Conservation (phyloP, 1,140 invertebrate genomes). For the Caenorhabditis brenneri region DNA sequence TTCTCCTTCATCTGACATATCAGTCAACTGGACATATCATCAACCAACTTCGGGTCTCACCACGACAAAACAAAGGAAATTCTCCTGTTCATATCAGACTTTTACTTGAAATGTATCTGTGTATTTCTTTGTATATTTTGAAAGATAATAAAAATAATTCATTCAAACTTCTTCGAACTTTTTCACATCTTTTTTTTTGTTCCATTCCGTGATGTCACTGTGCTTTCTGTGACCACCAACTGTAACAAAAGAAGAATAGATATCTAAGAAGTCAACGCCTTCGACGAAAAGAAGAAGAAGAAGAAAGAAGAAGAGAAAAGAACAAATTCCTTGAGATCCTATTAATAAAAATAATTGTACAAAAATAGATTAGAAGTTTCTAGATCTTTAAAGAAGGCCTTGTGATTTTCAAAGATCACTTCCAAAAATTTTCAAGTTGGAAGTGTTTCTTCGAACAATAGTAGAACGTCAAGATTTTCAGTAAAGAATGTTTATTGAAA, state of each 20-base stretch:
- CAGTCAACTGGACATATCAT: neutral
- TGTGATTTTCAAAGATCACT: conserved; percentile 5
- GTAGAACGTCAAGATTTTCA: too few relatives aligned
- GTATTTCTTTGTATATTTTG: conserved; percentile 32
- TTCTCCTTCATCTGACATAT: neutral
- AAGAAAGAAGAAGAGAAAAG: neutral
- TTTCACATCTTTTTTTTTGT: neutral
- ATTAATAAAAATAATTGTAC: neutral
- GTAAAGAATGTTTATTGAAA: too few relatives aligned
- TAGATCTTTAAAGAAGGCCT: neutral
- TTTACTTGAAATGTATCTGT: conserved; percentile 20
- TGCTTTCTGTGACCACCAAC: neutral
- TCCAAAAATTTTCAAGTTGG: too few relatives aligned
- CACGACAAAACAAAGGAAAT: neutral
- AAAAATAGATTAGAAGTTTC: neutral
- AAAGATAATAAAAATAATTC: neutral
- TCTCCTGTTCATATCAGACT: conserved; percentile 3
- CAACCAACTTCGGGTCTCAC: neutral
- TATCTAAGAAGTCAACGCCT: neutral
- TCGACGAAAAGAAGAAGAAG: neutral
- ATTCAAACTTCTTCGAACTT: neutral
- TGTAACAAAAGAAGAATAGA: conserved; percentile 8
- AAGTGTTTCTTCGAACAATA: too few relatives aligned
- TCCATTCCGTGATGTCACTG: neutral
- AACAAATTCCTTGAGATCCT: neutral